phyloP scores from a whole-genome alignment of 92 coral and sea anemone species.

The Heteractis magnifica region DNA sequence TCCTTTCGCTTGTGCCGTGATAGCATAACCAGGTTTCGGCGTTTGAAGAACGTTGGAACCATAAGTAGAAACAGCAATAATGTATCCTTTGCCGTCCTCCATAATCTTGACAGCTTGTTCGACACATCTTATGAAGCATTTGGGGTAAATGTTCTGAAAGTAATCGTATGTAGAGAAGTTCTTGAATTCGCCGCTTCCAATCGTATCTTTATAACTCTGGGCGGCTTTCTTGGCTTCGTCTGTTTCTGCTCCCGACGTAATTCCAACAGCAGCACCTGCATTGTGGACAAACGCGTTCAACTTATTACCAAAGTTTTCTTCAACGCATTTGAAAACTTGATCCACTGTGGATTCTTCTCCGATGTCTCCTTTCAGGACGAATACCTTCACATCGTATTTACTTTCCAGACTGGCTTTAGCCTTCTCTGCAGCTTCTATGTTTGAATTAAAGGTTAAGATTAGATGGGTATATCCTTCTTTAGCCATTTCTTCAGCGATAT shows the following conservation, averaged over 20 bases:
- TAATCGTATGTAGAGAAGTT: conserved; percentile 77
- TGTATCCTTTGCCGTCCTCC: conserved; percentile 71
- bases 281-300: conserved; percentile 70
- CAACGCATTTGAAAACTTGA: conserved; percentile 65
- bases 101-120: conserved; percentile 71
- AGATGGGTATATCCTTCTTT: conserved; percentile 66
- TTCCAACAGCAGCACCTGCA: conserved; percentile 72
- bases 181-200: conserved; percentile 60
- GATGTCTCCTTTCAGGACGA: conserved; percentile 65
- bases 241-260: conserved; percentile 61
- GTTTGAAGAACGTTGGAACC: conserved; percentile 74
- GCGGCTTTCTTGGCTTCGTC: conserved; percentile 70
- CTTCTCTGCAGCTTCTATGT: conserved; percentile 63
- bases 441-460: conserved; percentile 73
- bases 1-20: conserved; percentile 88
- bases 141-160: conserved; percentile 72
- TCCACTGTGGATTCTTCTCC: conserved; percentile 56
- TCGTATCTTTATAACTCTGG: conserved; percentile 57
- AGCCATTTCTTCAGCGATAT: conserved; percentile 60
- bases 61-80: conserved; percentile 73
- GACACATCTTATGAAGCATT: conserved; percentile 76
- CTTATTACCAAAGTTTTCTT: conserved; percentile 64
- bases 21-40: conserved; percentile 77
- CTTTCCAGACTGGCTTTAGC: conserved; percentile 56
- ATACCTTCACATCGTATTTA: conserved; percentile 48